These are phyloP conservation scores for Acanthosepion lycidas DNA, from an alignment of 2,888 invertebrate genomes.

Conservation along the genomic window DNA sequence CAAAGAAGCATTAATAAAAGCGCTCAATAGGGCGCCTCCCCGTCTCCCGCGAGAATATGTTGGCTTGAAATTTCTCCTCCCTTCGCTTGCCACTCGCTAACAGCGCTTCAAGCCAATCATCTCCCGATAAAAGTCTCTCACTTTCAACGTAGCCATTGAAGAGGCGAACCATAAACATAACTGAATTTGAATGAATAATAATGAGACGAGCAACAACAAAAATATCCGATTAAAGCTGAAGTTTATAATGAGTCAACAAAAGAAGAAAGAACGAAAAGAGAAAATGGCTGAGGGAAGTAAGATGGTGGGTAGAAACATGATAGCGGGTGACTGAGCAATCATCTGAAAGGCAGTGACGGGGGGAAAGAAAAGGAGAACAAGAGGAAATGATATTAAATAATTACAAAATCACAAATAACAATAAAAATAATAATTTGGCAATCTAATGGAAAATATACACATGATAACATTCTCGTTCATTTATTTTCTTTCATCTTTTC, in stretches of 20 bases:
- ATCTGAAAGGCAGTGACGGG: not conserved
- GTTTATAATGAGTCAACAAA: not conserved
- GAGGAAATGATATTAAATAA: not conserved
- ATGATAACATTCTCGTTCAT: not conserved
- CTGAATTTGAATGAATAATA: constrained; percentile 11
- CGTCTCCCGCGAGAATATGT: not conserved
- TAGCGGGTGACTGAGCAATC: not conserved
- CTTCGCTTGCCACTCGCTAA: not conserved
- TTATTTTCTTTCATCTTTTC: not conserved
- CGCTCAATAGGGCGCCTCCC: constrained; percentile 33
- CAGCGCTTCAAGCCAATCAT: constrained; percentile 18
- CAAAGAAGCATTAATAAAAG: not conserved
- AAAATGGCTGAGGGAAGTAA: not conserved
- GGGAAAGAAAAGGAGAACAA: not conserved
- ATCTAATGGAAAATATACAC: not conserved
- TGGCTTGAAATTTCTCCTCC: not conserved
- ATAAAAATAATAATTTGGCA: not conserved
- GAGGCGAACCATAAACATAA: not conserved
- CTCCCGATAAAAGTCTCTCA: not conserved
- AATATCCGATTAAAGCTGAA: not conserved
- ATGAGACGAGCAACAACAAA: not conserved
- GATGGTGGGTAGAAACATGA: not conserved
- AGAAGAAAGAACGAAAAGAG: not conserved
- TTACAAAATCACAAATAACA: not conserved
- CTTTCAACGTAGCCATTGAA: not conserved